Percentiles rank a stretch among this genome's conserved stretches.
Conservation (phyloP, 2,797 vertebrate species). For the Remorina albescens region DNA sequence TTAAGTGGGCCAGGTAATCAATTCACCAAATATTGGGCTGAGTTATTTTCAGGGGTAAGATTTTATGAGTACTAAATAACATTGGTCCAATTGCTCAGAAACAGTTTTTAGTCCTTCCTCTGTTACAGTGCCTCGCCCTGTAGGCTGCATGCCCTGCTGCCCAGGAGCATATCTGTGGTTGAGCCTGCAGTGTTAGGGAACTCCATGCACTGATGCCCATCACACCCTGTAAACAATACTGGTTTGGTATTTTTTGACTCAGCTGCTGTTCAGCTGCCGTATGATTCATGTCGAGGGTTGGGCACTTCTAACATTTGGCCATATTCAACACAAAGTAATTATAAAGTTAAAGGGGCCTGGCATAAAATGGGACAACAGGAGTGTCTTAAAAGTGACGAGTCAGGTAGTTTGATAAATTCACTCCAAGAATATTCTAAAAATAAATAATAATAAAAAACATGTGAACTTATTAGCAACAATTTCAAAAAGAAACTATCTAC, state of each 20-base stretch:
- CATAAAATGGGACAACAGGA: background rate
- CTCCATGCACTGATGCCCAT: constrained; percentile 27
- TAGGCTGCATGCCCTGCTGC: constrained; percentile 1
- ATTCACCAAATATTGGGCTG: background rate
- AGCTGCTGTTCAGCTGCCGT: constrained; percentile 67
- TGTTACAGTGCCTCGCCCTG: background rate
- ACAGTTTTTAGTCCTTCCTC: background rate
- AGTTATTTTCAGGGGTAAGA: too few species aligned
- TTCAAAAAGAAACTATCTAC: too few species aligned
- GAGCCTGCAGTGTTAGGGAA: constrained; percentile 20
- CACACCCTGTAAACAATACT: constrained; percentile 58
- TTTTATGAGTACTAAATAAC: background rate
- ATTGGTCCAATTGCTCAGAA: background rate
- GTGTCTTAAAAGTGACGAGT: too few species aligned
- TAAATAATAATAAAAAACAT: too few species aligned
- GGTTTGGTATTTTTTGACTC: constrained; percentile 49
- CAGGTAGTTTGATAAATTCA: too few species aligned
- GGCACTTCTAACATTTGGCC: background rate
- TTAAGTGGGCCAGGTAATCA: background rate
- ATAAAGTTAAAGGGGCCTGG: background rate
- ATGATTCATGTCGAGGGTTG: constrained; percentile 7
- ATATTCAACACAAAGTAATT: background rate
- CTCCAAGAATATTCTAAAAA: too few species aligned
- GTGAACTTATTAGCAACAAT: too few species aligned
- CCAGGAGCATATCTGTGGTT: constrained; percentile 24